Evolutionary conservation across 2,797 vertebrate genomes (phyloP).

Genomic region (Hemitrygon akajei): DNA sequence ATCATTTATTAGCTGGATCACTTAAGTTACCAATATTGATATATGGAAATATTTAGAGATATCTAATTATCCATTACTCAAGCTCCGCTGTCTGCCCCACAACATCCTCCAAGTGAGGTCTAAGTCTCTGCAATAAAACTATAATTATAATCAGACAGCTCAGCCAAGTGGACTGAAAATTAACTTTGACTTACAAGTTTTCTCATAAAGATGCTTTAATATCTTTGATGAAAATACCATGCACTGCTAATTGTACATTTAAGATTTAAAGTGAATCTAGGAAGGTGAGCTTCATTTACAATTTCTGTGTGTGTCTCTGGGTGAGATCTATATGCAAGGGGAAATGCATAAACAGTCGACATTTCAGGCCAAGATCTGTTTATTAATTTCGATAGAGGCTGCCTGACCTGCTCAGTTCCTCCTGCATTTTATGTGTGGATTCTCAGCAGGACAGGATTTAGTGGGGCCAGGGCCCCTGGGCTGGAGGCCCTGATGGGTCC

Average conservation of each 20-base stretch:
- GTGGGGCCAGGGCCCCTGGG: too few relatives aligned
- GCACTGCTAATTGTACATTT: conserved; percentile 42
- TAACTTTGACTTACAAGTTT: conserved; percentile 44
- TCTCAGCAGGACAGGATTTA: too few relatives aligned
- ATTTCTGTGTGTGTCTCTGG: not conserved
- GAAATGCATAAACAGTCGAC: too few relatives aligned
- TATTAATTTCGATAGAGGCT: too few relatives aligned
- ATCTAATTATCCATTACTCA: too few relatives aligned
- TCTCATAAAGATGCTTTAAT: conserved; percentile 44
- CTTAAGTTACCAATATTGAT: not conserved
- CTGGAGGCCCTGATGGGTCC: too few relatives aligned
- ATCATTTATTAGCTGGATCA: not conserved
- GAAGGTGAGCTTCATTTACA: conserved; percentile 18
- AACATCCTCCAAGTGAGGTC: not conserved
- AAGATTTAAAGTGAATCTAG: conserved; percentile 48
- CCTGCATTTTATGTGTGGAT: too few relatives aligned
- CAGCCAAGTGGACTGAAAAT: conserved; percentile 48
- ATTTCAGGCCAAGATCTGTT: too few relatives aligned
- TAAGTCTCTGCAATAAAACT: conserved; percentile 33
- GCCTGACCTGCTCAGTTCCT: too few relatives aligned
- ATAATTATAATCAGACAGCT: conserved; percentile 44
- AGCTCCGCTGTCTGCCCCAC: too few relatives aligned
- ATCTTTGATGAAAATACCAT: conserved; percentile 44
- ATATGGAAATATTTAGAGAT: not conserved
- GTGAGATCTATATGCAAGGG: not conserved